A percentile compares a stretch with the other conserved stretches of the same genome.
Evolutionary conservation across 1,140 invertebrate species (phyloP).

Genomic region (Eulimnadia texana): DNA sequence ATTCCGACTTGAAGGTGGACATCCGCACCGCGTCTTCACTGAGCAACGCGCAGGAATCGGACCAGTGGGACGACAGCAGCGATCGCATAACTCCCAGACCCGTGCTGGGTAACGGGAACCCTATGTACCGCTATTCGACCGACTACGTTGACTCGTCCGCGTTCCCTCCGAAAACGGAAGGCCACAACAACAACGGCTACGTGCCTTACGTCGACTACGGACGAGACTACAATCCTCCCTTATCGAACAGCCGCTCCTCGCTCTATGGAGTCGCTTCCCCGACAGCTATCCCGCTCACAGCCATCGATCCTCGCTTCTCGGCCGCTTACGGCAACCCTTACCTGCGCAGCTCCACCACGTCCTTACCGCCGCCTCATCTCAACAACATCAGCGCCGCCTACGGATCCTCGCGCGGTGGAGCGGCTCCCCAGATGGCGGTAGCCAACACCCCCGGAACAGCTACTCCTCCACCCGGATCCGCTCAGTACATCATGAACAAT

Average conservation of each 20-base stretch:
- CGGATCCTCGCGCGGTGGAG: constrained; percentile 29
- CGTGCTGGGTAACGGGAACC: constrained; percentile 32
- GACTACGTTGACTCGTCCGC: constrained; percentile 31
- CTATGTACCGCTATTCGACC: constrained; percentile 62
- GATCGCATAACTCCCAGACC: constrained; percentile 28
- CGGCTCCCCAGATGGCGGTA: constrained; percentile 34
- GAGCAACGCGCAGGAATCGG: constrained; percentile 47
- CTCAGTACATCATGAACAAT: constrained; percentile 32
- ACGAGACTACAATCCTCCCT: constrained; percentile 64
- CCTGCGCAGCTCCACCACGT: constrained; percentile 41
- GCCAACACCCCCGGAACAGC: constrained; percentile 16
- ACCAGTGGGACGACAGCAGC: constrained; percentile 36
- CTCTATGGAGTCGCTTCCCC: background rate
- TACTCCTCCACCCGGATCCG: constrained; percentile 15
- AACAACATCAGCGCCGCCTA: constrained; percentile 16
- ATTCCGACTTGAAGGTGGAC: constrained; percentile 79
- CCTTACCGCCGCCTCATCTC: constrained; percentile 31
- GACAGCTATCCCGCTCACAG: constrained; percentile 37
- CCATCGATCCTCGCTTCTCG: constrained; percentile 67
- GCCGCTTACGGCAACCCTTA: constrained; percentile 81
- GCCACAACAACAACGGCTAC: constrained; percentile 73
- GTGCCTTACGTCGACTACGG: constrained; percentile 75
- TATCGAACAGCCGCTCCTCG: background rate
- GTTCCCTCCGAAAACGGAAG: constrained; percentile 38
- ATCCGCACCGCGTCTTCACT: constrained; percentile 65